Base-by-base conservation (phyloP, 2,113 vertebrate species). In the Sturnus vulgaris region DNA sequence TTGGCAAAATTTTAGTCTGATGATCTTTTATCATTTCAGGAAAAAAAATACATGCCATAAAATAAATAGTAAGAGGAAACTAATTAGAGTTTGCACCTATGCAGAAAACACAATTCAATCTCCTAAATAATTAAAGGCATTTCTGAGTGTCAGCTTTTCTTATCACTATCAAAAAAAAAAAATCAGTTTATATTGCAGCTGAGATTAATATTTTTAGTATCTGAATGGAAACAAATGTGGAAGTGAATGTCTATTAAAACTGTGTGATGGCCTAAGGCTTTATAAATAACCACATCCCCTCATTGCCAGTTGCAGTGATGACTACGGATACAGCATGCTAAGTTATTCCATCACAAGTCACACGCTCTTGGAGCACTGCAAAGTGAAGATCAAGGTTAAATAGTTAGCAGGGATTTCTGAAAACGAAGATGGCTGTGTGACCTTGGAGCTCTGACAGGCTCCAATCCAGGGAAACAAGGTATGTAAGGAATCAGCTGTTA, bases 371-470 rank as follows among this genome's bases (percentile, higher is more conserved):
- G 63, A 87, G 35, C 73, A 14, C 68, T 46, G 80, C 91, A 93
- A 91, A 88, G 87, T 60, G 82, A 95, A 80, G 80, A 86, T 59
- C 68, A 96, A 94, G 94, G 96, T 95, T 96, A 96, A 96, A 95
- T 3, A 90, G 78, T 73, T 65, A 47, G 71, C 83, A 20, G 59
- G 83, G 31, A 83, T 91, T 92, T 68, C 88, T 52, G 33, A 69
- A 53, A 9, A 3, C 28, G 44, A 50, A 90, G 70, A 80, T 30
- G 78, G 39, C 64, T 0, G 1, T 5, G 33, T 37, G 83, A 93
- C 71, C 86, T 96, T 91, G 88, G 70, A 87, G 95, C 60, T 94
- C 80, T 20, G 30, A 55, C 59, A 56, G 69, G 35, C 70, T 50
- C 75, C 76, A 73, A 40, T 1, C 77, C 76, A 59, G 70, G 71